phyloP scores from a whole-genome alignment of 2,113 vertebrate species.

The Nicator chloris region DNA sequence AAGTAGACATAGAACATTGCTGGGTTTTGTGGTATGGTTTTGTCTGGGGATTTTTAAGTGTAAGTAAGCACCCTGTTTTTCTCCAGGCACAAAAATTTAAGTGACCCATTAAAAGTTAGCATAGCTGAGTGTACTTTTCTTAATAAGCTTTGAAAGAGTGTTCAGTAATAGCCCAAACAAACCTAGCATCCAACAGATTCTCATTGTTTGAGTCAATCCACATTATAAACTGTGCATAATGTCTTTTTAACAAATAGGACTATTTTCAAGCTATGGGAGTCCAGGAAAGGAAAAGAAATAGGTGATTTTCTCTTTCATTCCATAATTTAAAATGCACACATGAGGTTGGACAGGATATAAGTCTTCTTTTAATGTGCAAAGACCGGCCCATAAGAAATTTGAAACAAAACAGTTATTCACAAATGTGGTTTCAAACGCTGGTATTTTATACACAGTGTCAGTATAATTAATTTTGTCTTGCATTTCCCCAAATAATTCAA shows the following conservation, averaged over 20 bases:
- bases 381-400: constrained; percentile 20
- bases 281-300: neutral
- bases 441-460: constrained; percentile 61
- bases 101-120: constrained; percentile 21
- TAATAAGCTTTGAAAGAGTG: constrained; percentile 32
- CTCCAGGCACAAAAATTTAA: constrained; percentile 28
- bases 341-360: neutral
- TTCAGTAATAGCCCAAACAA: constrained; percentile 49
- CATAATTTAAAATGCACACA: constrained; percentile 7
- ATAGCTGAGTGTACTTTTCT: neutral
- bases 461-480: constrained; percentile 57
- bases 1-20: neutral
- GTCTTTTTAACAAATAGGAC: neutral
- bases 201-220: constrained; percentile 44
- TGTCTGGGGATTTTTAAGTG: constrained; percentile 13
- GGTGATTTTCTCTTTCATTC: neutral
- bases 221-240: neutral
- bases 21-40: constrained; percentile 19
- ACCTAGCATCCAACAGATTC: constrained; percentile 26
- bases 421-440: constrained; percentile 41
- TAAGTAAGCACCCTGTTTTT: neutral
- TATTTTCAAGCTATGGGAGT: neutral
- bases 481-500: constrained; percentile 48
- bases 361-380: constrained; percentile 14
- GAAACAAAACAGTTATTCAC: constrained; percentile 60